A percentile compares a stretch with the other conserved stretches of the same genome.
Evolutionary conservation across 2,888 invertebrate species (phyloP).

Genomic region (Diaphora mendica): DNA sequence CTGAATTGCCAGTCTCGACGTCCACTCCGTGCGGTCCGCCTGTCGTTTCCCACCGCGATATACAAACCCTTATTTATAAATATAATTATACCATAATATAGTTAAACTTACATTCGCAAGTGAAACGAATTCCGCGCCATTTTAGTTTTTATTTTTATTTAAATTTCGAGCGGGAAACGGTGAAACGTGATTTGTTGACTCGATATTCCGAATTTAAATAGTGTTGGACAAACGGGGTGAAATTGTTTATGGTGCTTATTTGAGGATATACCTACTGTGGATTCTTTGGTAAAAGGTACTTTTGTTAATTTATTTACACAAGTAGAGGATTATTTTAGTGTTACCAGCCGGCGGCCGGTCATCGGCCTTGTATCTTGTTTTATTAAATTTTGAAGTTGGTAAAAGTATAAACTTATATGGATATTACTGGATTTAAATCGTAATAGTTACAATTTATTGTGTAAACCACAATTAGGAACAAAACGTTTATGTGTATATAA

Average conservation of each 20-base stretch:
- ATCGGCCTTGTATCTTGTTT: slow-evolving; percentile 5
- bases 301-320: slow-evolving; percentile 8
- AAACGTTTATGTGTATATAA: slow-evolving; percentile 25
- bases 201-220: slow-evolving; percentile 66
- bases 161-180: slow-evolving; percentile 67
- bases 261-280: slow-evolving; percentile 67
- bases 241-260: slow-evolving; percentile 64
- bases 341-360: not conserved
- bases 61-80: slow-evolving; percentile 57
- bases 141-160: slow-evolving; percentile 51
- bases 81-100: slow-evolving; percentile 31
- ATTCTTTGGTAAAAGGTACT: slow-evolving; percentile 67
- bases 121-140: slow-evolving; percentile 50
- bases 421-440: not conserved
- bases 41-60: slow-evolving; percentile 73
- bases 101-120: slow-evolving; percentile 55
- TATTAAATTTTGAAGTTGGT: slow-evolving; percentile 5
- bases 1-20: slow-evolving; percentile 84
- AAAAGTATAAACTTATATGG: not conserved
- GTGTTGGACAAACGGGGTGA: slow-evolving; percentile 66
- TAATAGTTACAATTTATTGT: slow-evolving; percentile 6
- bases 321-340: slow-evolving; percentile 8
- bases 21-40: slow-evolving; percentile 87
- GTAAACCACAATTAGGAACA: slow-evolving; percentile 23
- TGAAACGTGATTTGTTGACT: slow-evolving; percentile 63